Base-by-base conservation (phyloP, 2,113 vertebrate genomes). In the Dipodomys stephensi region DNA sequence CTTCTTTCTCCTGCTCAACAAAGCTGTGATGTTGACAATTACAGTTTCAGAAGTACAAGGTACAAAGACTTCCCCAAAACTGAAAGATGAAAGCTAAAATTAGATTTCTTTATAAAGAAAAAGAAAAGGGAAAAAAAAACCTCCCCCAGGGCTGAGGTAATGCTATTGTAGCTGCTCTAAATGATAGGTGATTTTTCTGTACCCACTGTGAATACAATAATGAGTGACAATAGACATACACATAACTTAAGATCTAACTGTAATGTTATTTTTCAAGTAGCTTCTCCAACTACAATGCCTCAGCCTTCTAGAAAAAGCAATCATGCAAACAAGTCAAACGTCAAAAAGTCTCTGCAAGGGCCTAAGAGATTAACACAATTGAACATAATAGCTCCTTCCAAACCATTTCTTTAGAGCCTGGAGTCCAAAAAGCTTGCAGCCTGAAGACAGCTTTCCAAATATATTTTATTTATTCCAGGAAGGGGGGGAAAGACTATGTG, bases 391-490 rank as follows among this genome's bases (percentile, higher is more conserved):
- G 94, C 85, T 83, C 79, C 87, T 96, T 94, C 93, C 84, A 93
- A 93, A 87, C 23, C 27, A 84, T 90, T 95, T 96, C 84, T 79
- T 57, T 81, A 78, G 71, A 76, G 84, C 92, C 67, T 57, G 65
- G n/a, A 62, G 35, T 62, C 8, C 87, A 68, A 94, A 91, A 93
- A 46, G 16, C 49, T 78, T 79, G 49, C 69, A 95, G 57, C 62
- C 84, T 90, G 71, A 68, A 90, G 53, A 91, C 11, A 1, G 83
- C 62, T 91, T 96, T 95, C 94, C 67, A 76, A 88, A 86, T 68
- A 71, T 90, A 72, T 96, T 96, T 95, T 95, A 94, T 93, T 96
- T 97, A 96, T 95, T 95, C 95, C 69, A 39, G 13, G 88, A 92
- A 95, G 49, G 53, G 4, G 53, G 53, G 4, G 18, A 96, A 93